Evolutionary conservation across 1,140 invertebrate genomes (phyloP), one percentile per base, ranked within the genome.

Genomic region (Zaprionus camerounensis): DNA sequence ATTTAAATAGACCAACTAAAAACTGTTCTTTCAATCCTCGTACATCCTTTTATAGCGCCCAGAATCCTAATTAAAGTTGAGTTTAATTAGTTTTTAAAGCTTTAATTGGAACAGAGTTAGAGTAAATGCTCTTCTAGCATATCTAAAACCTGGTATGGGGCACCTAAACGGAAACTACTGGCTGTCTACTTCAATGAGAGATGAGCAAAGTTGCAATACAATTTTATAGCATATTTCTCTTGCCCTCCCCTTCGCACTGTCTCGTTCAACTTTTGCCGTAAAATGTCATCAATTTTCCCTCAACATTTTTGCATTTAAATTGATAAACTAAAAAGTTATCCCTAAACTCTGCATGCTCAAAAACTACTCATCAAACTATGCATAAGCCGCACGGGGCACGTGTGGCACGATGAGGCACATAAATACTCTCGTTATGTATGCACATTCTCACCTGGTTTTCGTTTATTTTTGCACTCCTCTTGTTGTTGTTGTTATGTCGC

Each of bases 361-460:
- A 17, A 46, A 46, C 41, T 17, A 46, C n/a, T 28, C 64, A 66
- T 66, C 15, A 66, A 66, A 66, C 22, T 66, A 56, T 56, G 53
- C 26, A 46, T 17, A 46, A 17, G n/a, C 41, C 36, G 13, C 36
- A 38, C 17, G 41, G 7, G 6, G 1, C 53, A 56, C 15, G 15
- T 31, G 26, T 56, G 22, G 9, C 20, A 44, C 6, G 31, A 34
- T 34, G 31, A 11, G 22, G 36, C 1, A 55, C 9, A 67, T 58
- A 67, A 67, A 67, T 55, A 58, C 55, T 58, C 55, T 58, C 28
- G 26, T 67, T 67, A 58, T 57, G 44, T 49, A 67, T 67, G 65
- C 65, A 58, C 55, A 67, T 67, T 67, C 65, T 67, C 65, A 67
- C 65, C 65, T 67, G 65, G 26, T 62, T 17, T 28, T 44, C 56